phyloP scores from a whole-genome alignment of 2,113 vertebrate species.

The Cochlearius cochlearius region DNA sequence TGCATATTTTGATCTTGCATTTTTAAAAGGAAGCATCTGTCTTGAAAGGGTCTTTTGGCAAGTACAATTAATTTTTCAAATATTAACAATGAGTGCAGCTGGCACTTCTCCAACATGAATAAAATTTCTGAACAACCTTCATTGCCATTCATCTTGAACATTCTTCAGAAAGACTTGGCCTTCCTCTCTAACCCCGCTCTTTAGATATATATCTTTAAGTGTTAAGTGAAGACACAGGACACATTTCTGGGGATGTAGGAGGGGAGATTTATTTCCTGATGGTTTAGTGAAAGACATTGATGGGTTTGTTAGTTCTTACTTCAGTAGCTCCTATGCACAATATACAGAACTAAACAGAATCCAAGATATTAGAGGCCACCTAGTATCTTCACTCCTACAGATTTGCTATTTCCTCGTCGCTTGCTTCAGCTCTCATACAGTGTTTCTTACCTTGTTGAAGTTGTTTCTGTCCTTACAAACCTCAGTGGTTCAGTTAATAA shows the following conservation, averaged over 20 bases:
- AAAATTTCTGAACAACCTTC: background rate
- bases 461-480: background rate
- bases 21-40: slow-evolving; percentile 32
- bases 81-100: slow-evolving; percentile 3
- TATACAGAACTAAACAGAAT: background rate
- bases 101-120: background rate
- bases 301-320: background rate
- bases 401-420: background rate
- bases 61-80: slow-evolving; percentile 19
- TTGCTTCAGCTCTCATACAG: background rate
- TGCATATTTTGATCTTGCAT: background rate
- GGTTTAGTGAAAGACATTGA: background rate
- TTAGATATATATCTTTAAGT: background rate
- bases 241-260: background rate
- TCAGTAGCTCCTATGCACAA: background rate
- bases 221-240: background rate
- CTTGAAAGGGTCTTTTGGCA: slow-evolving; percentile 16
- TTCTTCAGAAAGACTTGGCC: slow-evolving; percentile 15
- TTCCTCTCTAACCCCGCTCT: background rate
- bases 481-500: background rate
- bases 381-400: background rate
- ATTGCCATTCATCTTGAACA: background rate
- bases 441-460: background rate
- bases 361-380: background rate
- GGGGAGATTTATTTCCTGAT: background rate